Evolutionary conservation across 2,113 vertebrate species (phyloP).

Genomic region (Propithecus coquereli): DNA sequence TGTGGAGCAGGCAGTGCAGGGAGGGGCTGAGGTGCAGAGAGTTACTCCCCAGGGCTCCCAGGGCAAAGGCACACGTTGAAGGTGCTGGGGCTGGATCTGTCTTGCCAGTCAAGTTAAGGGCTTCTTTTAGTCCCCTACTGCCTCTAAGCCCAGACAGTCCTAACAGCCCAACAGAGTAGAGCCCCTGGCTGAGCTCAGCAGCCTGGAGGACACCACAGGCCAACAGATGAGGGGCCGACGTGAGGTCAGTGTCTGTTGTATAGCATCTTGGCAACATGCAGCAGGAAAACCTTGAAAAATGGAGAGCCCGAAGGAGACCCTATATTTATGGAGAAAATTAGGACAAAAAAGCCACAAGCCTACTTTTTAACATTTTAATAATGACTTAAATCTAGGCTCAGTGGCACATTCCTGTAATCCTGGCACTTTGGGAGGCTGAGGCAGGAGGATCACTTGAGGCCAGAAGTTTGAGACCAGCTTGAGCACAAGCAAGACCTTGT

Average conservation of each 20-base stretch:
- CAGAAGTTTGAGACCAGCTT: no score
- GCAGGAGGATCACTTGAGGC: no score
- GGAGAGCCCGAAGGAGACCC: not conserved
- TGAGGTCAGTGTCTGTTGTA: not conserved
- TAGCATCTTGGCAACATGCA: not conserved
- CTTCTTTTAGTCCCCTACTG: not conserved
- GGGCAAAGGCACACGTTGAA: not conserved
- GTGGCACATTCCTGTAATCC: no score
- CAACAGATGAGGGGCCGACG: not conserved
- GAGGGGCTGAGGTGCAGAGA: not conserved
- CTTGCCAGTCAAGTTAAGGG: not conserved
- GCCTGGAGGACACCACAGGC: not conserved
- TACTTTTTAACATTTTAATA: conserved; percentile 6
- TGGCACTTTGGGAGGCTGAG: no score
- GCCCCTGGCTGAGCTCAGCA: not conserved
- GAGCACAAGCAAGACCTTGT: no score
- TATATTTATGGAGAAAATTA: not conserved
- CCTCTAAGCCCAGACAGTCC: not conserved
- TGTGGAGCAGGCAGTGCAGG: not conserved
- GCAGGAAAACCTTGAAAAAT: not conserved
- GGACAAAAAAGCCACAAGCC: not conserved
- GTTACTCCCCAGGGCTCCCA: not conserved
- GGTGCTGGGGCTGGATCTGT: not conserved
- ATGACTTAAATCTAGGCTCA: not conserved
- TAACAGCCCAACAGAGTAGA: not conserved